Evolutionary conservation across 2,888 invertebrate genomes (phyloP), one percentile per base, ranked within the genome.

Genomic region (Tortricodes alternella): DNA sequence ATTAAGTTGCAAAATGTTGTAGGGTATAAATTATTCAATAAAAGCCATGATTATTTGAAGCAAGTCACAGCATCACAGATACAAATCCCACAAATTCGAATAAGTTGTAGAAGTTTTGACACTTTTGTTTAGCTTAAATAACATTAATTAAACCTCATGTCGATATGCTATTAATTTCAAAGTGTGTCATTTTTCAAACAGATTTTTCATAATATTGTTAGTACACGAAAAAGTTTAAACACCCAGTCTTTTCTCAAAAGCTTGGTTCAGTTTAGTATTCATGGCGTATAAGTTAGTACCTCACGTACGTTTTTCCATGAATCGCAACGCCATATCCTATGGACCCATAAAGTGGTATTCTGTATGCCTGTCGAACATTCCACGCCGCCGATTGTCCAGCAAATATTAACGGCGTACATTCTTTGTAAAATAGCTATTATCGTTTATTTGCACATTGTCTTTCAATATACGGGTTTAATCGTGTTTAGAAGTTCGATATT

Each of bases 261-360:
- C 58, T 56, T 56, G 23, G 39, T 37, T 44, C 49, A 57, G 59
- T 66, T 65, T 59, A 53, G 64, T 66, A 70, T 68, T 67, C 68
- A 64, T 49, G 59, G 57, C 52, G 51, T 61, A 63, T 60, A 58
- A 41, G 46, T 53, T 58, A 46, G 27, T 34, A 41, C 43, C 44
- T 59, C 64, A 62, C 60, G 63, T 65, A 59, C 53, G 34, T 49
- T 50, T 59, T 67, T 66, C 67, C 62, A 63, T 61, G 68, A 70
- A 68, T 59, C 55, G 46, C 55, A 32, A 24, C 49, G 37, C 48
- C 15, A 21, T 41, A 56, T 50, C 50, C 43, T 50, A 56, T 56
- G 50, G 56, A 41, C 55, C 60, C 63, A 64, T 64, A 69, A 64
- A 58, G 9, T 53, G 48, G 35, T 18, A 27, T 53, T 76, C 73